Evolutionary conservation across 2,888 invertebrate species (phyloP), one percentile per base, ranked within the genome.

Genomic region (Erebia ligea): DNA sequence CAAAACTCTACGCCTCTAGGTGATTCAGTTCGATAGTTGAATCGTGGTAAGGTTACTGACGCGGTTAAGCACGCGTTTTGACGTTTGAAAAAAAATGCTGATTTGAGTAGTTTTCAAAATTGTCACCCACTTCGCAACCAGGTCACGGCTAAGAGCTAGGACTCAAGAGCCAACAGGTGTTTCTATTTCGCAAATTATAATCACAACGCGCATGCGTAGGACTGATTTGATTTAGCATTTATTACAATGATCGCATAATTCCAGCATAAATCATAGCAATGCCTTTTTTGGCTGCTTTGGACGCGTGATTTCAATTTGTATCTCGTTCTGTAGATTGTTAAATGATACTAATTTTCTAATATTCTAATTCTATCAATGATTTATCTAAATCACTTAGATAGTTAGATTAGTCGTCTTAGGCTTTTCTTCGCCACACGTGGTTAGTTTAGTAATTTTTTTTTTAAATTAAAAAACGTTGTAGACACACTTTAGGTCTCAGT

Each of bases 151-250:
- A 62, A 6, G 21, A 48, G 17, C 42, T n/a, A 67, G 50, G 50
- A 34, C 17, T 17, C 63, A 54, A 58, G 59, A 70, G 50, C 34
- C 59, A 58, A 59, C 76, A 78, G 77, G 77, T 78, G 78, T 69
- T 72, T 67, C 52, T 45, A 66, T 79, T 77, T 76, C 76, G 76
- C 74, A 78, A 78, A 68, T 68, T 66, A 57, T 73, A 74, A 76
- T 75, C 70, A 71, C 68, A 40, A 19, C 56, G 56, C 40, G 56
- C 73, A 76, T 75, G 76, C 75, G 77, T 79, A 77, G 73, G 77
- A 75, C 71, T 77, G 77, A 76, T 69, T 78, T 73, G 69, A 71
- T 62, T 75, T 75, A 64, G 69, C 69, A 72, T 75, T 56, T 21
- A 56, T 77, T 74, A 73, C 69, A 62, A 61, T 50, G 66, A 54